Conservation (phyloP, 2,797 vertebrate species). For the Sardinella longiceps region DNA sequence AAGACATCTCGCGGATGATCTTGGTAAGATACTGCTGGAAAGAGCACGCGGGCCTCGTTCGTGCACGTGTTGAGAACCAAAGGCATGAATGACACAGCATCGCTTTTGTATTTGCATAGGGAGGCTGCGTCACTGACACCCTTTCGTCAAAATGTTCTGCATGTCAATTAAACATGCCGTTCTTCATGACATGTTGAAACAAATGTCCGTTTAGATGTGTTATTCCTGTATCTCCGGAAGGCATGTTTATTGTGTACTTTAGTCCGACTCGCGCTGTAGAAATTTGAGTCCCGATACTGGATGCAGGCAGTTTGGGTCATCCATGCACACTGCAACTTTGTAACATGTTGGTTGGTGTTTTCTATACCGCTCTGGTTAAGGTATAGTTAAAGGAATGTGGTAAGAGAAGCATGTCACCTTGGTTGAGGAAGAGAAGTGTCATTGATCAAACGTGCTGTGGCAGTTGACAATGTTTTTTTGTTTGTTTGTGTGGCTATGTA, state of each 20-base stretch:
- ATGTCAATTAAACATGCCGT: neutral
- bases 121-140: conserved; percentile 39
- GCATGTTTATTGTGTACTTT: neutral
- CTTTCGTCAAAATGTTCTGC: neutral
- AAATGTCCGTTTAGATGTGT: neutral
- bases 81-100: neutral
- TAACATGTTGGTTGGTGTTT: neutral
- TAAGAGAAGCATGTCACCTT: neutral
- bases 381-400: neutral
- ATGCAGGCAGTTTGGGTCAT: neutral
- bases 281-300: neutral
- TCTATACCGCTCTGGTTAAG: too few species aligned
- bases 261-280: neutral
- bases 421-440: neutral
- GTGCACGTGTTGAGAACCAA: conserved; percentile 32
- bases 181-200: neutral
- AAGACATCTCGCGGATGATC: conserved; percentile 76
- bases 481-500: neutral
- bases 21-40: conserved; percentile 60
- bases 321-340: conserved; percentile 8
- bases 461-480: neutral
- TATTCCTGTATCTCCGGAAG: neutral
- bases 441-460: neutral
- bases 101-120: neutral
- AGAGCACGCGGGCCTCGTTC: neutral